A percentile compares a stretch with the other conserved stretches of the same genome.
Conservation (phyloP, 2,797 vertebrate species). For the Sebastes kiyomatsui region DNA sequence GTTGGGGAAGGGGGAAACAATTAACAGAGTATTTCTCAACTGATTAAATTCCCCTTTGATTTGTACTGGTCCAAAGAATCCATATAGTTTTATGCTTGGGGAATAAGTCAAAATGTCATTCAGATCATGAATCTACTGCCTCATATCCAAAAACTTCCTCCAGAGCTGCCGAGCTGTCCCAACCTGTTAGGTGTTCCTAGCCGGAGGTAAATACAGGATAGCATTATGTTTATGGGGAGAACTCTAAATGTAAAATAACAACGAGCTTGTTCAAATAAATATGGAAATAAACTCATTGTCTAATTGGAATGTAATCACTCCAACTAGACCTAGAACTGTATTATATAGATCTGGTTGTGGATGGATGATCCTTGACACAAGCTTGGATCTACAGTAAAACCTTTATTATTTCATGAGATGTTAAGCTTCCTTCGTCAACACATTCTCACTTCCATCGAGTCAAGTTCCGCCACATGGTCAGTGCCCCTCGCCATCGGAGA, state of each 20-base stretch:
- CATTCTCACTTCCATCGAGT: no score
- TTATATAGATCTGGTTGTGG: neutral
- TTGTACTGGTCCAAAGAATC: conserved; percentile 47
- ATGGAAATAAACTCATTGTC: neutral
- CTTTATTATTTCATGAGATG: neutral
- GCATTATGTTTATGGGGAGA: neutral
- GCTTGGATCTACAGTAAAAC: neutral
- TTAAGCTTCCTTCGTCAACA: neutral
- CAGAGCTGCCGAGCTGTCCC: neutral
- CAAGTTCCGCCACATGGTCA: no score
- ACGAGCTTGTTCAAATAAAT: neutral
- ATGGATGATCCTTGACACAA: neutral
- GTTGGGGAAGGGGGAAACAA: conserved; percentile 24
- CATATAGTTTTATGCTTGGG: conserved; percentile 31
- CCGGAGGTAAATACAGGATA: neutral
- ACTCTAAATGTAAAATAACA: neutral
- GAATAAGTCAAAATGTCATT: conserved; percentile 41
- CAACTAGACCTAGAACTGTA: neutral
- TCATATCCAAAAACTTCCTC: neutral
- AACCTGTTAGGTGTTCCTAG: neutral
- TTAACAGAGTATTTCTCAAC: conserved; percentile 43
- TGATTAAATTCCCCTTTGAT: conserved; percentile 33
- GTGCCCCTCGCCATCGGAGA: no score
- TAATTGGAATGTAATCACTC: neutral
- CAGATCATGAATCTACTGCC: conserved; percentile 4